Conservation (phyloP, 53 echinoderm and acorn worm species). For the Echinometra lucunter region DNA sequence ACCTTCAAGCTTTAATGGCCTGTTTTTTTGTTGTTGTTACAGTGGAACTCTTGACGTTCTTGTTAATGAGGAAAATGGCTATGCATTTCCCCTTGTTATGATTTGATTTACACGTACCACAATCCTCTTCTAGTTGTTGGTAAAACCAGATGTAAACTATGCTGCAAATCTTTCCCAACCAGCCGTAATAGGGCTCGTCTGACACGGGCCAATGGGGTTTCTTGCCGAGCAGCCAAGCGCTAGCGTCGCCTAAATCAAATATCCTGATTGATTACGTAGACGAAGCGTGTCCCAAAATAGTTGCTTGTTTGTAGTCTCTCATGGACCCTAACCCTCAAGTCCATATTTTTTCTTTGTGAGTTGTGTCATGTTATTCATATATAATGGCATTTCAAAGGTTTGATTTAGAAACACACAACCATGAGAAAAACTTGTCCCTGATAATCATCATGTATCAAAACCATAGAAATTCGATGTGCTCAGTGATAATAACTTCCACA, state of each 20-base stretch:
- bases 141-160: constrained; percentile 31
- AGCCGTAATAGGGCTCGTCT: background rate
- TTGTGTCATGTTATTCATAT: background rate
- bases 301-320: background rate
- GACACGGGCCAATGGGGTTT: constrained; percentile 9
- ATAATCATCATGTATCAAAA: background rate
- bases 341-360: background rate
- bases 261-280: constrained; percentile 22
- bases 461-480: background rate
- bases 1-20: no score
- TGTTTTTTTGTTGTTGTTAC: constrained; percentile 8
- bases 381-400: background rate
- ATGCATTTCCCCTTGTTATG: constrained; percentile 24
- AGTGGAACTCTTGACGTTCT: background rate
- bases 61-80: constrained; percentile 25
- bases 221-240: background rate
- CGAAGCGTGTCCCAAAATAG: constrained; percentile 47
- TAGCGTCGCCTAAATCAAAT: constrained; percentile 37
- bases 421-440: background rate
- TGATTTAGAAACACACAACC: background rate
- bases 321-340: background rate
- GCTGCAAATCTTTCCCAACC: constrained; percentile 14
- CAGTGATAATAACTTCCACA: background rate
- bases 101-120: constrained; percentile 29
- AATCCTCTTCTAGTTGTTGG: background rate